Evolutionary conservation across 1,140 invertebrate species (phyloP).

Genomic region (Bradysia coprophila): DNA sequence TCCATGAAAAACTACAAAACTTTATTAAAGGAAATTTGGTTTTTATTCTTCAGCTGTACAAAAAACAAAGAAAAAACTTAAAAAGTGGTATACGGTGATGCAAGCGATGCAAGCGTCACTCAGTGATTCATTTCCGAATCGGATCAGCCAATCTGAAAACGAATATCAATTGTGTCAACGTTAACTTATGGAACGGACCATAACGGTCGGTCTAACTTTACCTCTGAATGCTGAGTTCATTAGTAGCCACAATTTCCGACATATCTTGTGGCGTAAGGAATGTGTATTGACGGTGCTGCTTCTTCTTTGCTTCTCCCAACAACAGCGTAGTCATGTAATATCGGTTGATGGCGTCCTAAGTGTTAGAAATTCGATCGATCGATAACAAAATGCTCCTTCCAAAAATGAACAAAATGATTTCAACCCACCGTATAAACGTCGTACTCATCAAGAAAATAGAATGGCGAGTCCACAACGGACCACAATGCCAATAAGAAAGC

Average conservation of each 20-base stretch:
- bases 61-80: no score
- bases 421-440: constrained; percentile 91
- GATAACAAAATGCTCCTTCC: no score
- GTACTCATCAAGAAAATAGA: constrained; percentile 94
- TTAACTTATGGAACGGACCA: no score
- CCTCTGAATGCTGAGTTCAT: constrained; percentile 35
- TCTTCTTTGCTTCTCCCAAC: constrained; percentile 37
- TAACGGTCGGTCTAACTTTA: constrained; percentile 13
- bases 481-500: constrained; percentile 87
- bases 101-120: no score
- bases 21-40: no score
- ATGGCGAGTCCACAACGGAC: constrained; percentile 78
- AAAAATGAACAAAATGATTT: no score
- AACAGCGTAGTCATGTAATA: constrained; percentile 47
- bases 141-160: background rate
- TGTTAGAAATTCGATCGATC: no score
- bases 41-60: no score
- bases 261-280: constrained; percentile 60
- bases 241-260: constrained; percentile 28
- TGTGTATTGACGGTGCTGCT: constrained; percentile 43
- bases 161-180: background rate
- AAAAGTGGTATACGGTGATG: no score
- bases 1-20: no score
- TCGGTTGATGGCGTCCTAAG: constrained; percentile 54
- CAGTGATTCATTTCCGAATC: background rate